Base-by-base conservation (phyloP, 2,797 vertebrate genomes). In the Squalus acanthias region DNA sequence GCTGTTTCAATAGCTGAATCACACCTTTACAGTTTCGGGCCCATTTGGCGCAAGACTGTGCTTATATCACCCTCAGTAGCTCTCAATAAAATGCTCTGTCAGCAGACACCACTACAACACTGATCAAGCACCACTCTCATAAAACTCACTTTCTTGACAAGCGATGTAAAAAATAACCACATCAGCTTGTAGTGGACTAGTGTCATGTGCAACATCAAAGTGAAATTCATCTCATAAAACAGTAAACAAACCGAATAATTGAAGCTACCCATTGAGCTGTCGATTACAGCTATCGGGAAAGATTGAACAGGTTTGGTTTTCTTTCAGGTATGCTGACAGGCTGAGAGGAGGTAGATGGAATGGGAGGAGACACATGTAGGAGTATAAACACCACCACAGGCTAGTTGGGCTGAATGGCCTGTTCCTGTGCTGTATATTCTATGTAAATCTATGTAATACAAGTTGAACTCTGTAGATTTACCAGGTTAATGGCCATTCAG, bases 21-120 rank as follows among this genome's bases (percentile, higher is more conserved):
- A 92, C 33, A 39, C 46, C 20, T 93, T 46, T 85, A 85, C 46
- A 85, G 17, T 50, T 63, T 85, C 24, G 82, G 74, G 7, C 39
- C 39, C 65, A 93, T 39, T 46, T 93, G 22, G 63, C 22, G 17
- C 60, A 93, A 67, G n/a, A 46, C 63, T 65, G 65, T 39, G n/a
- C 20, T 67, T 93, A 39, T 46, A 39, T 69, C 26, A 63, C 88
- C 33, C n/a, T 24, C 63, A 69, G 65, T 24, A 24, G 82, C 22
- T 93, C 91, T 93, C 26, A 63, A 63, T 46, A 69, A 93, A 93
- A 93, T 93, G 20, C 57, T 89, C 33, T 33, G 60, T 91, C 88
- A 91, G 88, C 88, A 91, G 57, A 91, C 57, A 33, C 26, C 26
- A 63, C 88, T 33, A 57, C 87, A 39, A 15, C 63, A 93, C 17